Evolutionary conservation across 2,797 vertebrate species (phyloP), one percentile per base, ranked within the genome.

Genomic region (Danionella dracula): DNA sequence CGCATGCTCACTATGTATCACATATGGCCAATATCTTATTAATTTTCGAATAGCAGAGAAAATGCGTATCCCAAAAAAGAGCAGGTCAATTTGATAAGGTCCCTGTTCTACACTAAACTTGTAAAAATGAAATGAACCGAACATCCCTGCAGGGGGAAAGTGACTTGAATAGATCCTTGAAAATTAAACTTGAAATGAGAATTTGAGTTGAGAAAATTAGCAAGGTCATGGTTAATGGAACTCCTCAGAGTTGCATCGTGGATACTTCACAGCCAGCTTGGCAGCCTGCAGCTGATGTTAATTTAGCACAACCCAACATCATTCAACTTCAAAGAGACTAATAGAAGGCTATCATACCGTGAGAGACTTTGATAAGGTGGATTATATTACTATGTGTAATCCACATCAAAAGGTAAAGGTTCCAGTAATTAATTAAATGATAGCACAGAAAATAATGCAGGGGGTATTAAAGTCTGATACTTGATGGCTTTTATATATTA

Each of bases 331-430:
- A 80, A 77, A 78, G 66, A 65, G 57, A 64, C 68, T 71, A 77
- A 76, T 67, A 60, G 73, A 72, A 65, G 70, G 69, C 62, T 78
- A 76, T 76, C 61, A 65, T 51, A 67, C 64, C 29, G 66, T 63
- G 71, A 53, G 55, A 69, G 61, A 54, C 58, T 74, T 70, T 71
- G 70, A 78, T 70, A 68, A 74, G 73, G 72, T 72, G 72, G 74
- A 61, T 62, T 69, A 72, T 75, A 19, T 56, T 20, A 20, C 68
- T 46, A 73, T 60, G 20, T 75, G 62, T 41, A 74, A 64, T 76
- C 55, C 75, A 77, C 70, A 77, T 76, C 74, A 75, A 68, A 80
- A 72, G 69, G 74, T 74, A 82, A 77, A 75, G 68, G 54, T 75
- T 70, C 65, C 64, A 72, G 32, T 74, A 70, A 68, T 60, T 60